Conservation (phyloP, 1,140 invertebrate species). For the Coelopa frigida region DNA sequence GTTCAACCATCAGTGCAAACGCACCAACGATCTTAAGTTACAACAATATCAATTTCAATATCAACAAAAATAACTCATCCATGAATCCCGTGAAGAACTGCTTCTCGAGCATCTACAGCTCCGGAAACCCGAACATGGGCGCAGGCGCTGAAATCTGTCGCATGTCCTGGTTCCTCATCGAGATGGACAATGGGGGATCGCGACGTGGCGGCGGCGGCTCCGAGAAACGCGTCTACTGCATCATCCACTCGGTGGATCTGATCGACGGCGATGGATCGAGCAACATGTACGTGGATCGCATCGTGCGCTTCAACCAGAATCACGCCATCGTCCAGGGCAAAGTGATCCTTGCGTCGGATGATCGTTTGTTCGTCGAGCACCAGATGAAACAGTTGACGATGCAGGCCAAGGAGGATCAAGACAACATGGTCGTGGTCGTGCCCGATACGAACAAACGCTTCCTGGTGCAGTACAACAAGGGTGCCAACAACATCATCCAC, state of each 20-base stretch:
- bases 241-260: constrained; percentile 34
- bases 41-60: too few species aligned
- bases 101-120: too few species aligned
- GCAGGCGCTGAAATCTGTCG: constrained; percentile 17
- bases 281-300: constrained; percentile 24
- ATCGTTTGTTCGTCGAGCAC: constrained; percentile 24
- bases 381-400: neutral
- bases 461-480: constrained; percentile 27
- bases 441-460: neutral
- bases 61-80: too few species aligned
- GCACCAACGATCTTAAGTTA: too few species aligned
- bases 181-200: constrained; percentile 27
- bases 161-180: constrained; percentile 36
- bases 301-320: constrained; percentile 27
- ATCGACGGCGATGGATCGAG: constrained; percentile 20
- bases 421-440: constrained; percentile 3
- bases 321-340: constrained; percentile 26
- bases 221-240: constrained; percentile 17
- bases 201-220: constrained; percentile 15
- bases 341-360: constrained; percentile 31
- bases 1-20: too few species aligned
- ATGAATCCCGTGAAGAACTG: too few species aligned
- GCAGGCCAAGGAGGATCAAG: neutral
- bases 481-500: constrained; percentile 22
- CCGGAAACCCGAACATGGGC: too few species aligned